phyloP scores from a whole-genome alignment of 2,113 vertebrate genomes.

The Archilochus colubris region DNA sequence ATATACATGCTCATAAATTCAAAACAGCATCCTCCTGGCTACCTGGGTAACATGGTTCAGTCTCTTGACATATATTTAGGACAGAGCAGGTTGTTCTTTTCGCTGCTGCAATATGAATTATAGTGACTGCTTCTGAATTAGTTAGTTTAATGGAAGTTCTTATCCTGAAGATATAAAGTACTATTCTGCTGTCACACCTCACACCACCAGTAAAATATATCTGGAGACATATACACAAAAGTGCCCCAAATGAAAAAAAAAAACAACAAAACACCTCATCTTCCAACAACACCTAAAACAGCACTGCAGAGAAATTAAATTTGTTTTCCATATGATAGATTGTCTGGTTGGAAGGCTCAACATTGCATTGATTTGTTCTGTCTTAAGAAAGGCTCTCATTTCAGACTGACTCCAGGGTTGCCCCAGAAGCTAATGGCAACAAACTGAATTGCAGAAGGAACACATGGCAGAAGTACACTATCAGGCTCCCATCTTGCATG shows the following conservation, averaged over 20 bases:
- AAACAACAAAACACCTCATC: background rate
- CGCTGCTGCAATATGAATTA: slow-evolving; percentile 27
- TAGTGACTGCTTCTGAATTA: slow-evolving; percentile 45
- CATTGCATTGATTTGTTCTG: background rate
- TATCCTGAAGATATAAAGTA: slow-evolving; percentile 57
- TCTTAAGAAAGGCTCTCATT: slow-evolving; percentile 23
- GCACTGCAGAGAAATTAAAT: slow-evolving; percentile 44
- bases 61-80: slow-evolving; percentile 7
- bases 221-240: background rate
- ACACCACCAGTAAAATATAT: slow-evolving; percentile 18
- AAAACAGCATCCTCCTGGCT: background rate
- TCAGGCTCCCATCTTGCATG: background rate
- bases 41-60: background rate
- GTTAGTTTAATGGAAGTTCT: slow-evolving; percentile 52
- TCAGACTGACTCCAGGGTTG: slow-evolving; percentile 20
- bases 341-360: slow-evolving; percentile 43
- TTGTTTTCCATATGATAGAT: slow-evolving; percentile 38
- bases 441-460: background rate
- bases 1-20: background rate
- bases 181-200: slow-evolving; percentile 43
- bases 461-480: background rate
- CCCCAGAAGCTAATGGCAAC: slow-evolving; percentile 43
- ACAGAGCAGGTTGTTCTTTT: background rate
- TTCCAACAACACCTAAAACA: slow-evolving; percentile 1
- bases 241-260: slow-evolving; percentile 13